Percentiles rank a stretch among this genome's conserved stretches.
phyloP scores from a whole-genome alignment of 2,113 vertebrate species.

The Eira barbara region DNA sequence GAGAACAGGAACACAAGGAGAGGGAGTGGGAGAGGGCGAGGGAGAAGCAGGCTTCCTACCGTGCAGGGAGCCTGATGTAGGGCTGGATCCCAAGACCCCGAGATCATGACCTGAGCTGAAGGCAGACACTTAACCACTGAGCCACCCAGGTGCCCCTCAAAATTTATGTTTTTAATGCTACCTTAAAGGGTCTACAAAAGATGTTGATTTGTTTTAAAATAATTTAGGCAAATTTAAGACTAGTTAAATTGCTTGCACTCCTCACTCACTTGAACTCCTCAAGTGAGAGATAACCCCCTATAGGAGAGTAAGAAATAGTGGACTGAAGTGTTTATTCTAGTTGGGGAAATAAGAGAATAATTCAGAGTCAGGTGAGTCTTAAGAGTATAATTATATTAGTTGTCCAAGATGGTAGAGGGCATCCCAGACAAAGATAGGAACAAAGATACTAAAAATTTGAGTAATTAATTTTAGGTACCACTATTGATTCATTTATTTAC shows the following conservation, averaged over 20 bases:
- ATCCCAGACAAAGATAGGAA: not conserved
- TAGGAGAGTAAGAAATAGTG: not conserved
- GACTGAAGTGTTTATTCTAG: not conserved
- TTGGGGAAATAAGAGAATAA: not conserved
- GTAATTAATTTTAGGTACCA: not conserved
- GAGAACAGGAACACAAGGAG: no score
- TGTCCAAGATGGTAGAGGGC: not conserved
- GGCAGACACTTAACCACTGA: no score
- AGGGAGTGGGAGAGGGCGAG: no score
- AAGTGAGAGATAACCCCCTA: not conserved
- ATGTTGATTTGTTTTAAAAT: not conserved
- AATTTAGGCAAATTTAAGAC: not conserved
- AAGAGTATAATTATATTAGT: not conserved
- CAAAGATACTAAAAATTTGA: not conserved
- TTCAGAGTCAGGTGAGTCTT: not conserved
- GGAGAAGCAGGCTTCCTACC: no score
- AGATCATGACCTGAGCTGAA: no score
- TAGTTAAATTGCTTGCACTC: not conserved
- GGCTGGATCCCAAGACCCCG: no score
- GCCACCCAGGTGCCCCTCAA: not conserved
- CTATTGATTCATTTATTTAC: not conserved
- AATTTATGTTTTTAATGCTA: not conserved
- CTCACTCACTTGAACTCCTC: not conserved
- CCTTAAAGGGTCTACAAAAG: not conserved
- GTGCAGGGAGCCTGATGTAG: no score